phyloP scores from a whole-genome alignment of 2,888 invertebrate species.

The Meganola albula region DNA sequence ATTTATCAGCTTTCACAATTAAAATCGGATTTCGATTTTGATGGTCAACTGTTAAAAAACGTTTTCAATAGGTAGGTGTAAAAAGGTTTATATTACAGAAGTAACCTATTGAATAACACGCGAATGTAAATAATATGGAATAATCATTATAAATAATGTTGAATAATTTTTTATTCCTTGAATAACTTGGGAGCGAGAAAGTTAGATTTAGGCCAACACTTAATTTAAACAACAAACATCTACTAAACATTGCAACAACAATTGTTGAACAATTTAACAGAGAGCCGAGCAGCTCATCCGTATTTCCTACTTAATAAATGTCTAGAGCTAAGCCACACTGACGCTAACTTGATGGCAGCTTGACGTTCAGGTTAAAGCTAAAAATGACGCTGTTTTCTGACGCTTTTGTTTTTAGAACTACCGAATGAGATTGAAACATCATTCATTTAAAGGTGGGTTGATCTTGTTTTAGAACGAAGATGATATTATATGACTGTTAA shows the following conservation, averaged over 20 bases:
- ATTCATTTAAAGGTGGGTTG: too few species aligned
- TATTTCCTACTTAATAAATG: conserved; percentile 63
- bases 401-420: too few species aligned
- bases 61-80: too few species aligned
- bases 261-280: conserved; percentile 37
- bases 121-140: too few species aligned
- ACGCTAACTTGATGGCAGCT: conserved; percentile 58
- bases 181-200: conserved; percentile 20
- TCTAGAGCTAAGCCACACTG: conserved; percentile 41
- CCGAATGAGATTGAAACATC: too few species aligned
- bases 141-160: too few species aligned
- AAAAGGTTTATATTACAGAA: too few species aligned
- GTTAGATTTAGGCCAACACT: conserved; percentile 19
- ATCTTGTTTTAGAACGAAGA: too few species aligned
- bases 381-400: conserved; percentile 51
- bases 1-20: conserved; percentile 34
- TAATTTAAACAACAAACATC: conserved; percentile 24
- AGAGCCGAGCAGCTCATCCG: conserved; percentile 34
- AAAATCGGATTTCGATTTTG: conserved; percentile 14
- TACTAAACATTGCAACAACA: conserved; percentile 29
- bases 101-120: too few species aligned
- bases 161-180: too few species aligned
- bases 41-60: conserved; percentile 11
- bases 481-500: too few species aligned
- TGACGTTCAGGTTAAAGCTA: conserved; percentile 45